These are phyloP conservation scores for Halcyon smyrnensis DNA, from an alignment of 2,797 vertebrate species.

Conservation along the genomic window DNA sequence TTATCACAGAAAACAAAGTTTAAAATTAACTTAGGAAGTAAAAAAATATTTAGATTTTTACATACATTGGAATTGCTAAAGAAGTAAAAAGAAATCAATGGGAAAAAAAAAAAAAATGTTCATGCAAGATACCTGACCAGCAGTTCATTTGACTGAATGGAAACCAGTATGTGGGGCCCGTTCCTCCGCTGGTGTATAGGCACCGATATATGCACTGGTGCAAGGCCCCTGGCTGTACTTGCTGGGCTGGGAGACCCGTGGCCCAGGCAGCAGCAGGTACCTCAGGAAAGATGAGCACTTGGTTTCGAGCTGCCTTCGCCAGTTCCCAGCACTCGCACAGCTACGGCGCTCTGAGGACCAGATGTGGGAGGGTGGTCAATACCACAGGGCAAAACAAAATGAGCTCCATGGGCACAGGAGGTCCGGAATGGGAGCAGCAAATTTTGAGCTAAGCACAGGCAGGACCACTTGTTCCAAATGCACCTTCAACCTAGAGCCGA, in stretches of 20 bases:
- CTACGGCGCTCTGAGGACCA: accelerated
- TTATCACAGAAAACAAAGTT: conserved; percentile 56
- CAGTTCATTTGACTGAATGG: conserved; percentile 34
- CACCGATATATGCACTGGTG: accelerated
- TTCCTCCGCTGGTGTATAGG: neutral
- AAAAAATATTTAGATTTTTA: conserved; percentile 52
- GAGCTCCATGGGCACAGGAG: accelerated
- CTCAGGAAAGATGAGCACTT: neutral
- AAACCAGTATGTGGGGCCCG: neutral
- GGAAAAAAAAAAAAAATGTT: neutral
- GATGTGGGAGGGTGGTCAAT: accelerated
- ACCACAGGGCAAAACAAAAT: neutral
- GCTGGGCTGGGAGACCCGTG: accelerated
- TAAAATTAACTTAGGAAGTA: conserved; percentile 57
- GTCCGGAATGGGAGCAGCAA: accelerated
- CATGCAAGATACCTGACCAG: conserved; percentile 60
- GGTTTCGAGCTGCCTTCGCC: neutral
- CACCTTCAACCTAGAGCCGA: accelerated
- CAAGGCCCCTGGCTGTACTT: accelerated
- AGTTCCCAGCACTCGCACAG: neutral
- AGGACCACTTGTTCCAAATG: accelerated
- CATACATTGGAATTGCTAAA: conserved; percentile 54
- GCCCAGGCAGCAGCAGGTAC: neutral
- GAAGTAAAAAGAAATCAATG: conserved; percentile 44
- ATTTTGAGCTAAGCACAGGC: neutral